Conservation (phyloP, 2,888 invertebrate species). For the Caenorhabditis imperialis region DNA sequence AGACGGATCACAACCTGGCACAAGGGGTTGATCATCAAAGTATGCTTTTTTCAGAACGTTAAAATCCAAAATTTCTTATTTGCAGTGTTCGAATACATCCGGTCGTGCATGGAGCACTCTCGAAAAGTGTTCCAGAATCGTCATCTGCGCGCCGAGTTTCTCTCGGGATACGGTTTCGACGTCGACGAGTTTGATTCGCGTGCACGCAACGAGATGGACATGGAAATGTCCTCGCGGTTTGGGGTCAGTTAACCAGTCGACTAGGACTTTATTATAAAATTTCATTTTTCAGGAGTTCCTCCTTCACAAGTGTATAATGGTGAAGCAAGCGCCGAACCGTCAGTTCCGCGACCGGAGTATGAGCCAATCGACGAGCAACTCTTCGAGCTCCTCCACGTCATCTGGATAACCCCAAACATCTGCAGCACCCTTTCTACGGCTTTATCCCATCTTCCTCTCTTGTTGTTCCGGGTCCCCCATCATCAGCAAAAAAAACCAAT, state of each 20-base stretch:
- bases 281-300: slow-evolving; percentile 54
- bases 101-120: slow-evolving; percentile 61
- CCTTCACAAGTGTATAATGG: slow-evolving; percentile 60
- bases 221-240: slow-evolving; percentile 49
- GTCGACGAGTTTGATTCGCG: slow-evolving; percentile 42
- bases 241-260: slow-evolving; percentile 36
- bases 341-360: slow-evolving; percentile 62
- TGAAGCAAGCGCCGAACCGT: slow-evolving; percentile 57
- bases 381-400: slow-evolving; percentile 24
- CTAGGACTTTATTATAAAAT: neutral
- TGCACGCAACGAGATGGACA: slow-evolving; percentile 49
- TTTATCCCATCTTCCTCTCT: neutral
- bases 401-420: neutral
- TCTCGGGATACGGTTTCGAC: slow-evolving; percentile 52
- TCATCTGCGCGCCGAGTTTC: slow-evolving; percentile 55
- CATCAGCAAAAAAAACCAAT: neutral
- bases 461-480: slow-evolving; percentile 1
- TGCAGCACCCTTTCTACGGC: neutral
- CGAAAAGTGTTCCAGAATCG: slow-evolving; percentile 56
- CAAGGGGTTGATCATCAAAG: slow-evolving; percentile 79
- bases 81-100: slow-evolving; percentile 62
- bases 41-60: slow-evolving; percentile 18
- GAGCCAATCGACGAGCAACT: slow-evolving; percentile 54
- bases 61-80: neutral
- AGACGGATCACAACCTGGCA: slow-evolving; percentile 82